These are phyloP conservation scores for Atrina japonica DNA, from an alignment of 2,888 invertebrate genomes.

Conservation along the genomic window DNA sequence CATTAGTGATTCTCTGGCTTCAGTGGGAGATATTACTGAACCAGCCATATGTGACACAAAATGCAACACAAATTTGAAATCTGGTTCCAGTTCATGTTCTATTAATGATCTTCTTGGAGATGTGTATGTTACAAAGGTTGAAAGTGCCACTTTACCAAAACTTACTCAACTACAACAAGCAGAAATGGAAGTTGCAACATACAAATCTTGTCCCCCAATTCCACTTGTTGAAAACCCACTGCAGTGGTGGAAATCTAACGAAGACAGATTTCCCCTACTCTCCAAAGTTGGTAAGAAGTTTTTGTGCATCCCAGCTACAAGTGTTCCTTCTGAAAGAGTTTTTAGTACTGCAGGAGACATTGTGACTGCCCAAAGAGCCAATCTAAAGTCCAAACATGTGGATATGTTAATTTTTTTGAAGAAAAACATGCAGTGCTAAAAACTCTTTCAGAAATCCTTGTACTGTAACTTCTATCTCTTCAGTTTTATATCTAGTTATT, in stretches of 20 bases:
- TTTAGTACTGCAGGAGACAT: conserved; percentile 31
- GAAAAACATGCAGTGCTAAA: conserved; percentile 9
- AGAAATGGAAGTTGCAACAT: neutral
- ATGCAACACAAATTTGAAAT: neutral
- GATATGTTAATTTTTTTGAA: conserved; percentile 28
- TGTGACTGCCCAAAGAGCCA: conserved; percentile 22
- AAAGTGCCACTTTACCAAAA: neutral
- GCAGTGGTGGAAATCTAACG: conserved; percentile 36
- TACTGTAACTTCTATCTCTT: too few species aligned
- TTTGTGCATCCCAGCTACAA: conserved; percentile 32
- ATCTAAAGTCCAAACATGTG: conserved; percentile 24
- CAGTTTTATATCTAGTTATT: too few species aligned
- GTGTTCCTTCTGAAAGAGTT: conserved; percentile 29
- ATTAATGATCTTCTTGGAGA: neutral
- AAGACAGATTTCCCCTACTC: conserved; percentile 15
- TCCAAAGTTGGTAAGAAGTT: neutral
- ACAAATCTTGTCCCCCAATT: neutral
- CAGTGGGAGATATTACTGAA: neutral
- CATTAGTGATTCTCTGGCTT: neutral
- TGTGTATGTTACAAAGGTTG: neutral
- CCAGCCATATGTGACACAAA: too few species aligned
- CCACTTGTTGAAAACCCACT: conserved; percentile 7
- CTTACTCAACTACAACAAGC: neutral
- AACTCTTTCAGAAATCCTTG: too few species aligned
- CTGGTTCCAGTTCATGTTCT: neutral